These are phyloP conservation scores for Dolichallabes microphthalmus DNA, from an alignment of 2,113 vertebrate genomes.

Conservation along the genomic window DNA sequence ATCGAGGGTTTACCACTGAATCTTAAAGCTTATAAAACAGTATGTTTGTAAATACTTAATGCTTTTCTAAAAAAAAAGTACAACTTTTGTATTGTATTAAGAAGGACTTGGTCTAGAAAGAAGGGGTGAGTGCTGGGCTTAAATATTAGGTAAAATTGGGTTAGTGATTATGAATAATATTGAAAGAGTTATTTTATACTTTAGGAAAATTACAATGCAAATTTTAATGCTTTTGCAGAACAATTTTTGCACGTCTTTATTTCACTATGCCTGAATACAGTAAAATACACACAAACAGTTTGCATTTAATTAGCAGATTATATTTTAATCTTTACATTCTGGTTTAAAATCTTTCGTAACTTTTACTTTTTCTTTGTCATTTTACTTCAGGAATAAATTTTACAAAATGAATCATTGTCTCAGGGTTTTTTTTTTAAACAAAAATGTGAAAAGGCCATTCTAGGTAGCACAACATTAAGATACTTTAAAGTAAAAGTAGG, in stretches of 20 bases:
- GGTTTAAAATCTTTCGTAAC: background rate
- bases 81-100: background rate
- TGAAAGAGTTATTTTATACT: background rate
- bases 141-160: no score
- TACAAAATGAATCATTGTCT: background rate
- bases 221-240: background rate
- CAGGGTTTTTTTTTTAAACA: background rate
- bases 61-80: background rate
- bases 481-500: no score
- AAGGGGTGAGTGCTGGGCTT: no score
- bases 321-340: background rate
- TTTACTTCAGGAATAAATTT: background rate
- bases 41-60: background rate
- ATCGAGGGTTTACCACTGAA: background rate
- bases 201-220: background rate
- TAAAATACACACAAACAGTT: background rate
- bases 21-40: background rate
- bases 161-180: background rate
- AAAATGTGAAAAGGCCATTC: background rate
- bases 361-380: background rate
- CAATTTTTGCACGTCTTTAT: background rate
- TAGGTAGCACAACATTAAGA: background rate
- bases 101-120: background rate
- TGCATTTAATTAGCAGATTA: background rate
- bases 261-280: background rate